Evolutionary conservation across 2,888 invertebrate genomes (phyloP).

Genomic region (Cyclophora albipunctata): DNA sequence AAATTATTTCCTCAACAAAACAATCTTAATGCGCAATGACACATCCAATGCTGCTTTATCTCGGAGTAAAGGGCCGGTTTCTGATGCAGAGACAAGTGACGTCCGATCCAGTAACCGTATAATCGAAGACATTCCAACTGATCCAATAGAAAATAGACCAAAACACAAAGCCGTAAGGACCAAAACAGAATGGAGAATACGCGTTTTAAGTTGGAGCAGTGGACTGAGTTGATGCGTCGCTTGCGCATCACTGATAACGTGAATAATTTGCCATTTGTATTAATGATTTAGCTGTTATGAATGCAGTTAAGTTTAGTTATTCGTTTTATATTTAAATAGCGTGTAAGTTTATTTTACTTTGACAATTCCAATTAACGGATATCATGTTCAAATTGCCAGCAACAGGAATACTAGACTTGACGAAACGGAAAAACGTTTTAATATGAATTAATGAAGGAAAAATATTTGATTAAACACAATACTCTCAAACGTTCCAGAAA

Average conservation of each 20-base stretch:
- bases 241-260: slow-evolving; percentile 34
- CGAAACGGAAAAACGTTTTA: no score
- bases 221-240: slow-evolving; percentile 23
- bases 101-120: slow-evolving; percentile 35
- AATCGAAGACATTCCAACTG: slow-evolving; percentile 18
- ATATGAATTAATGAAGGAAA: neutral
- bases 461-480: neutral
- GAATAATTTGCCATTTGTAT: slow-evolving; percentile 43
- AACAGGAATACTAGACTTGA: no score
- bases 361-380: neutral
- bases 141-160: slow-evolving; percentile 2
- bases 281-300: slow-evolving; percentile 38
- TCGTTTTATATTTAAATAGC: slow-evolving; percentile 10
- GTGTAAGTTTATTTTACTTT: neutral
- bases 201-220: slow-evolving; percentile 8
- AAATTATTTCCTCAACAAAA: slow-evolving; percentile 35
- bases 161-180: slow-evolving; percentile 5
- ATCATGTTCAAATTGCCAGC: no score
- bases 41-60: slow-evolving; percentile 39
- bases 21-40: slow-evolving; percentile 43
- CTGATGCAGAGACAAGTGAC: slow-evolving; percentile 27
- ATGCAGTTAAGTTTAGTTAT: slow-evolving; percentile 17
- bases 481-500: slow-evolving; percentile 2
- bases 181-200: slow-evolving; percentile 2
- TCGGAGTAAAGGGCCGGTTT: slow-evolving; percentile 25